Percentiles rank a stretch among this genome's conserved stretches.
These are phyloP conservation scores for Indicator indicator DNA, from an alignment of 2,113 vertebrate species.

Conservation along the genomic window DNA sequence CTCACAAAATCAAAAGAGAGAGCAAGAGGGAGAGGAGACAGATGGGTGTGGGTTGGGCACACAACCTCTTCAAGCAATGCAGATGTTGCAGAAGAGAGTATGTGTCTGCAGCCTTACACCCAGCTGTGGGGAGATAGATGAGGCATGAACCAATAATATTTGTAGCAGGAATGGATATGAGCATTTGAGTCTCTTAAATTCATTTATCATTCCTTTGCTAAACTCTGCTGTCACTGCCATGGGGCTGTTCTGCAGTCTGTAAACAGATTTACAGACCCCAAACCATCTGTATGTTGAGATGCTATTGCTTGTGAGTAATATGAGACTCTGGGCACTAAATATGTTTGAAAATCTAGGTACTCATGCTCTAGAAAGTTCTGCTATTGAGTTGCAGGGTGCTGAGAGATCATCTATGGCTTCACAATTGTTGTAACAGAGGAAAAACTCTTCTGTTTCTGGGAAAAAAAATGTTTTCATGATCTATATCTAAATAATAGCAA, in stretches of 20 bases:
- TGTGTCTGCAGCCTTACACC: not conserved
- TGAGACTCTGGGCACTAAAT: not conserved
- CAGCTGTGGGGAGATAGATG: not conserved
- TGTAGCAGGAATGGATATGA: not conserved
- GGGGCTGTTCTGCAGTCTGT: not conserved
- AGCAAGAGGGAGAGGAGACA: not conserved
- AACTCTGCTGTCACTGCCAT: not conserved
- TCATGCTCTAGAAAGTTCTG: not conserved
- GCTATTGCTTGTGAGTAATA: not conserved
- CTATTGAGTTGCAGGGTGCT: not conserved
- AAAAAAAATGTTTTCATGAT: not conserved
- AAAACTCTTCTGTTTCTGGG: rapidly evolving
- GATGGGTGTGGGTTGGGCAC: not conserved
- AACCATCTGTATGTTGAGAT: not conserved
- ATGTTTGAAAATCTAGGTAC: not conserved
- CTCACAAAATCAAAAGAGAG: not conserved
- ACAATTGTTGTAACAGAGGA: not conserved
- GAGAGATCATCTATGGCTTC: not conserved
- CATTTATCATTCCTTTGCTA: not conserved
- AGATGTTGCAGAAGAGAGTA: not conserved
- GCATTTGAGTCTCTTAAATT: not conserved
- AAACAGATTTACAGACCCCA: not conserved
- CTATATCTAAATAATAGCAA: not conserved
- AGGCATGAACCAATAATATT: not conserved
- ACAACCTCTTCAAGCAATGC: not conserved